These are phyloP conservation scores for Callipepla californica DNA, from an alignment of 2,113 vertebrate genomes.

Conservation along the genomic window DNA sequence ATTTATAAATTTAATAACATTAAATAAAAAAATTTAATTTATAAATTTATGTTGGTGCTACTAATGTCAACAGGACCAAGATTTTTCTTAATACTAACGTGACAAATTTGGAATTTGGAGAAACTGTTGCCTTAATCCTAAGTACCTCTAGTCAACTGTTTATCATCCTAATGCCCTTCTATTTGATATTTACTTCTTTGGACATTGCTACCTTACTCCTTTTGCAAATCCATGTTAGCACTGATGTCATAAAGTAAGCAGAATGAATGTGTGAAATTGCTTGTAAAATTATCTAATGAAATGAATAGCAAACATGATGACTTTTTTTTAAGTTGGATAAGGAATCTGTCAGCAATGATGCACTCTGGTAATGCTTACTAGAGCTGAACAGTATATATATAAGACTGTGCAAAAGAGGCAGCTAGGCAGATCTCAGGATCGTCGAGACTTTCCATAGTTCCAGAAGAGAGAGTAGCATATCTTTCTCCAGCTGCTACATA, in stretches of 20 bases:
- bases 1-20: too few relatives aligned
- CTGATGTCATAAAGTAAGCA: constrained; percentile 76
- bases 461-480: constrained; percentile 17
- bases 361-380: constrained; percentile 74
- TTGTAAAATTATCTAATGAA: constrained; percentile 76
- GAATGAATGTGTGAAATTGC: constrained; percentile 76
- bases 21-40: too few relatives aligned
- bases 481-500: constrained; percentile 33
- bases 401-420: constrained; percentile 65
- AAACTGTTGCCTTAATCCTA: constrained; percentile 16
- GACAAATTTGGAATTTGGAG: neutral
- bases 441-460: constrained; percentile 63
- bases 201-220: constrained; percentile 67
- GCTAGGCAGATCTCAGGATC: constrained; percentile 72
- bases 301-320: constrained; percentile 69
- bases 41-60: neutral
- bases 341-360: constrained; percentile 76
- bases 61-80: neutral
- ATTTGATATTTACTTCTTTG: constrained; percentile 70
- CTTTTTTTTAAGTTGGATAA: constrained; percentile 64
- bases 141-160: constrained; percentile 30
- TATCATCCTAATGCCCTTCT: constrained; percentile 51
- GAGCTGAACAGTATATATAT: constrained; percentile 79
- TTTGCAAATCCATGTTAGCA: constrained; percentile 63
- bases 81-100: neutral